phyloP scores from a whole-genome alignment of 2,113 vertebrate species.

The Vicugna pacos region DNA sequence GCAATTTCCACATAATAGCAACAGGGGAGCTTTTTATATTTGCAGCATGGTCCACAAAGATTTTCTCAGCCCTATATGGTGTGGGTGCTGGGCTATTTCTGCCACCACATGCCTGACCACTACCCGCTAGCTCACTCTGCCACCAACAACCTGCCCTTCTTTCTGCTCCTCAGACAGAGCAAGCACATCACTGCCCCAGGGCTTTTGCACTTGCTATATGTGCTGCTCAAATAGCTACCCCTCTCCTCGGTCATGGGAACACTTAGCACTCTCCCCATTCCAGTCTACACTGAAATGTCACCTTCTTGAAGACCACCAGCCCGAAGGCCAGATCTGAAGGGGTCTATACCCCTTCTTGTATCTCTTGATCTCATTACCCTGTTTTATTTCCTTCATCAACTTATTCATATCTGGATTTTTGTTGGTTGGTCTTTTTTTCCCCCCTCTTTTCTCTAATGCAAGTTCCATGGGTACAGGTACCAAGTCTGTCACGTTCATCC shows the following conservation, averaged over 20 bases:
- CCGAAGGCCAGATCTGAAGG: background rate
- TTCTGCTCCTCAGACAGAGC: background rate
- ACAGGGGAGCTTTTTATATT: background rate
- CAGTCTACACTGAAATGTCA: background rate
- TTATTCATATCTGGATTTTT: background rate
- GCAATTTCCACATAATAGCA: background rate
- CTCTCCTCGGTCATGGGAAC: background rate
- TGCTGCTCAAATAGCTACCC: background rate
- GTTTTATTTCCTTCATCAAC: background rate
- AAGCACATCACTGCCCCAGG: background rate
- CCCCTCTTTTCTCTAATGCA: background rate
- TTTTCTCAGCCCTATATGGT: background rate
- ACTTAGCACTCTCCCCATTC: background rate
- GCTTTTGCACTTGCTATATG: background rate
- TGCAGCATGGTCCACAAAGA: background rate
- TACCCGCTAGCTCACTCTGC: background rate
- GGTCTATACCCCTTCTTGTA: background rate
- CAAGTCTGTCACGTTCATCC: background rate
- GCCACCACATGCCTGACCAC: background rate
- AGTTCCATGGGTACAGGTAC: background rate
- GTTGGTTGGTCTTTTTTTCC: background rate
- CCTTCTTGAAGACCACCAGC: background rate
- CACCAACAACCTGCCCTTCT: accelerated
- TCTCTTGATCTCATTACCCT: background rate
- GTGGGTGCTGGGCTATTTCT: background rate